These are phyloP conservation scores for Mesocentrotus franciscanus DNA, from an alignment of 53 echinoderm and acorn worm species.

Conservation along the genomic window DNA sequence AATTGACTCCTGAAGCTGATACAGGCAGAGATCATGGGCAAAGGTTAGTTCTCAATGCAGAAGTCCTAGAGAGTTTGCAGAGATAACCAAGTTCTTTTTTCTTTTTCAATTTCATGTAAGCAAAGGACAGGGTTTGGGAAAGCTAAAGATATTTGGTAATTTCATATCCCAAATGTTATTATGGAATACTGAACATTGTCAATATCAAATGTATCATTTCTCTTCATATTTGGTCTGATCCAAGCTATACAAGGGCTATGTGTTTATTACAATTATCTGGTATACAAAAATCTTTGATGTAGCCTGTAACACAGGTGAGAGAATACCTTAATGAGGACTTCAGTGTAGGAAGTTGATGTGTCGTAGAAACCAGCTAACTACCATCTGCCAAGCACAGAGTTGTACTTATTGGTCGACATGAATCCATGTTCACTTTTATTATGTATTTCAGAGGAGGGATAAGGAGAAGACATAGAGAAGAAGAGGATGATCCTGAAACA, in stretches of 20 bases:
- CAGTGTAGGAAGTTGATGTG: too few relatives aligned
- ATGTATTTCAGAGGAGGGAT: conserved; percentile 49
- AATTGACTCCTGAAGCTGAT: conserved; percentile 77
- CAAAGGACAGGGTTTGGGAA: neutral
- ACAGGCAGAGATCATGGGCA: conserved; percentile 81
- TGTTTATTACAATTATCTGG: neutral
- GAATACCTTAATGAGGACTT: too few relatives aligned
- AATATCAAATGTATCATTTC: neutral
- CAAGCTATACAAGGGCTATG: neutral
- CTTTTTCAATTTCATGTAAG: neutral
- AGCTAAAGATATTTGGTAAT: too few relatives aligned
- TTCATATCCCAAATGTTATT: too few relatives aligned
- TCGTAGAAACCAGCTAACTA: too few relatives aligned
- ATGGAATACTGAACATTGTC: too few relatives aligned
- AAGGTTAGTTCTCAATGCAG: conserved; percentile 65
- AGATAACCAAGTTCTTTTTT: neutral
- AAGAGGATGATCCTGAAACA: conserved; percentile 26
- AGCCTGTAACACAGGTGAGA: too few relatives aligned
- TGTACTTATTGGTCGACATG: too few relatives aligned
- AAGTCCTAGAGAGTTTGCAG: neutral
- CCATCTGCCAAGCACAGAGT: neutral
- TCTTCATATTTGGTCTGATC: neutral
- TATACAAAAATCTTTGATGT: too few relatives aligned
- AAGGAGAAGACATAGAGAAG: conserved; percentile 46
- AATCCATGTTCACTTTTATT: neutral